Conservation (phyloP, 2,113 vertebrate genomes). For the Tyto alba region DNA sequence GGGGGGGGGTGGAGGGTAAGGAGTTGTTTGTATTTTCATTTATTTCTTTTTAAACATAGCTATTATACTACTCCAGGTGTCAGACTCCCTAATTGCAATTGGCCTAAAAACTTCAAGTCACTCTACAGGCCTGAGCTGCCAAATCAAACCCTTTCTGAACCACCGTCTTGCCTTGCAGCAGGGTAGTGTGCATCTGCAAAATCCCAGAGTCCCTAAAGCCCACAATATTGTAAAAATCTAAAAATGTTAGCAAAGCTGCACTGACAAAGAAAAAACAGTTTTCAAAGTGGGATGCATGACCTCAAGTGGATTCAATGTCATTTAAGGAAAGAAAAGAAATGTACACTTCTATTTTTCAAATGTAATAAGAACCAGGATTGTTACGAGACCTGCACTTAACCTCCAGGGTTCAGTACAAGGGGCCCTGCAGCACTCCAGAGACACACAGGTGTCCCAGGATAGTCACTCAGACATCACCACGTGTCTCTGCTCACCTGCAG, state of each 20-base stretch:
- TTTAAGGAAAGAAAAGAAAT: background rate
- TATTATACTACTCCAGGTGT: background rate
- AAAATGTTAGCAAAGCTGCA: background rate
- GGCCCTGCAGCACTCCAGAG: background rate
- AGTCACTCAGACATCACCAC: background rate
- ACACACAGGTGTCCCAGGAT: background rate
- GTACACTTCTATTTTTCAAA: background rate
- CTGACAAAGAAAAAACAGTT: background rate
- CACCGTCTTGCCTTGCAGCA: background rate
- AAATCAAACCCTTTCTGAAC: constrained; percentile 13
- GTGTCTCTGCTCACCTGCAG: background rate
- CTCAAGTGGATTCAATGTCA: background rate
- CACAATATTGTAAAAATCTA: background rate
- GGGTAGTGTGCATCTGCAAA: background rate
- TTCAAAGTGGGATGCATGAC: background rate
- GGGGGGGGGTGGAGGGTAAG: too few relatives aligned
- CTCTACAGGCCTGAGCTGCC: background rate
- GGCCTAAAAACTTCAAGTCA: background rate
- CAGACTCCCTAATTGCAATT: background rate
- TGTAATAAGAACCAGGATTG: background rate
- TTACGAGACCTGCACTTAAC: background rate
- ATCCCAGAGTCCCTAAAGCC: background rate
- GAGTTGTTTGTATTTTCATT: background rate
- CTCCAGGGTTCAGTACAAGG: background rate
- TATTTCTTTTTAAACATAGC: background rate